Evolutionary conservation across 2,888 invertebrate genomes (phyloP).

Genomic region (Stegana nigrithorax): DNA sequence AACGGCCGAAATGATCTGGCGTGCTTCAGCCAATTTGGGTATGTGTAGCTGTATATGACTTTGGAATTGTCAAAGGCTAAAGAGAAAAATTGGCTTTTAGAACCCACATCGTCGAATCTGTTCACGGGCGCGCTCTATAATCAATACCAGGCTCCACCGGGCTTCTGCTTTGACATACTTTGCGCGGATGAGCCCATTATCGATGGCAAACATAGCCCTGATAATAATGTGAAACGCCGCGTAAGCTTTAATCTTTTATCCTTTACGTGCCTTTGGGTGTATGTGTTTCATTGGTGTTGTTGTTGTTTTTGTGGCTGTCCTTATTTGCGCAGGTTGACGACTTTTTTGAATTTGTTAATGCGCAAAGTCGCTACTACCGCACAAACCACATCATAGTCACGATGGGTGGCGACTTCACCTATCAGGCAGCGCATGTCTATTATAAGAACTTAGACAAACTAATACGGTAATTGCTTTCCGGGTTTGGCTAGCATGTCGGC

Average conservation of each 20-base stretch:
- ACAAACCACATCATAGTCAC: constrained; percentile 84
- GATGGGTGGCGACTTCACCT: constrained; percentile 94
- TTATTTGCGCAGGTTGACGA: constrained; percentile 59
- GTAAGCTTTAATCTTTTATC: constrained; percentile 68
- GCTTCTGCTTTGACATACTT: constrained; percentile 92
- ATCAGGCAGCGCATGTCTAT: constrained; percentile 83
- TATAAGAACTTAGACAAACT: constrained; percentile 88
- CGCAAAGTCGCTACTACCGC: constrained; percentile 73
- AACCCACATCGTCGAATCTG: constrained; percentile 69
- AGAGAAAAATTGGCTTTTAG: too few relatives aligned
- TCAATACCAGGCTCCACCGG: constrained; percentile 85
- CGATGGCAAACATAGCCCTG: constrained; percentile 81
- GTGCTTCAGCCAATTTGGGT: constrained; percentile 79
- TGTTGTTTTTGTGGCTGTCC: neutral
- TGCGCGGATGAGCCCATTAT: constrained; percentile 88
- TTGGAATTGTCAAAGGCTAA: too few relatives aligned
- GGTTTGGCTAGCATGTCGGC: constrained; percentile 6
- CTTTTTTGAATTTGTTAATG: constrained; percentile 72
- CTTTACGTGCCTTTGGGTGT: neutral
- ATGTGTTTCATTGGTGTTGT: neutral
- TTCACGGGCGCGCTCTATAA: constrained; percentile 89
- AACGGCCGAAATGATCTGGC: constrained; percentile 88
- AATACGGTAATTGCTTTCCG: constrained; percentile 71
- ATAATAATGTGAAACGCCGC: constrained; percentile 83
- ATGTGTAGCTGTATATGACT: constrained; percentile 12